Conservation (phyloP, 64 coral and sea anemone species). For the Montipora capricornis region DNA sequence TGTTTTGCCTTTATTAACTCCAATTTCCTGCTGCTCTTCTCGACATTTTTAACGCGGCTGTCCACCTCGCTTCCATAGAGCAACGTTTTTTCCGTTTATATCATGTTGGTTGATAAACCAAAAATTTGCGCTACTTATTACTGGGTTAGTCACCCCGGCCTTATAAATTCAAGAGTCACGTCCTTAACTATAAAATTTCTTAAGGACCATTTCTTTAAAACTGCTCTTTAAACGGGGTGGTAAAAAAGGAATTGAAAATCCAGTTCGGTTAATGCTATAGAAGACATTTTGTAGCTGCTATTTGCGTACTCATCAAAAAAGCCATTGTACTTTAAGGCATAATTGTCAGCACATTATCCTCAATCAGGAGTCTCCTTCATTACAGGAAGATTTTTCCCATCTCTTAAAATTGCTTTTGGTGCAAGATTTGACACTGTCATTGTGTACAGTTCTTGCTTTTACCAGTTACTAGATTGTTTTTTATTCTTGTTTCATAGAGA, state of each 20-base stretch:
- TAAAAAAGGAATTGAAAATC: neutral
- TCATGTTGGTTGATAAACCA: slow-evolving; percentile 1
- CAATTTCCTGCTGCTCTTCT: neutral
- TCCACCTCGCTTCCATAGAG: neutral
- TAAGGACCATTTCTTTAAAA: neutral
- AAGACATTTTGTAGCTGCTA: neutral
- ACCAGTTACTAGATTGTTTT: neutral
- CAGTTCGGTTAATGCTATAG: neutral
- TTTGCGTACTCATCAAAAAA: neutral
- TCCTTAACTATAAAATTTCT: neutral
- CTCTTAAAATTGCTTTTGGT: neutral
- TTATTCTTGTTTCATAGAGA: slow-evolving; percentile 8
- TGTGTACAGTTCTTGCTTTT: neutral
- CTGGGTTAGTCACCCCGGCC: neutral
- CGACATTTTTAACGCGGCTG: neutral
- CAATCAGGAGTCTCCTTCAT: neutral
- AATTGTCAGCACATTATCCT: neutral
- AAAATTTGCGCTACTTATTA: neutral
- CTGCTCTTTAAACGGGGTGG: neutral
- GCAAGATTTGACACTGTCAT: neutral
- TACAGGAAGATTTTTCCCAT: neutral
- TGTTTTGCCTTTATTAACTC: neutral
- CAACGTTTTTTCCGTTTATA: neutral
- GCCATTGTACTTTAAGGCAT: neutral
- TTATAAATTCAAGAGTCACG: neutral